Evolutionary conservation across 2,113 vertebrate genomes (phyloP).

Genomic region (Fulica atra): DNA sequence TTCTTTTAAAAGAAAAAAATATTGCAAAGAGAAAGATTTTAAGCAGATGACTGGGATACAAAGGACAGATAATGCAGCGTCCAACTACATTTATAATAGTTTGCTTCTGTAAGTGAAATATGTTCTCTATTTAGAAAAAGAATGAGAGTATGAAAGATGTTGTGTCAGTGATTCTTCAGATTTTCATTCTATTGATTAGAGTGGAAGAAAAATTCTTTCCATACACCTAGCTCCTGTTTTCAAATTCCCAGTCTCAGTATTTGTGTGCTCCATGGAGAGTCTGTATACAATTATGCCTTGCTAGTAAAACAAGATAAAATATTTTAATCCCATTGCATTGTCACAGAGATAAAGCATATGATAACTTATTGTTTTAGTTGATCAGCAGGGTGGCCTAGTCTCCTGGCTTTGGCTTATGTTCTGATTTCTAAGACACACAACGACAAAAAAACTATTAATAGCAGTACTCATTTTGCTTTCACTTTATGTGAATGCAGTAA

Average conservation of each 20-base stretch:
- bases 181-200: constrained; percentile 1
- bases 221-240: neutral
- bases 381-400: constrained; percentile 54
- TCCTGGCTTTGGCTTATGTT: constrained; percentile 43
- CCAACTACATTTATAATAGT: neutral
- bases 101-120: neutral
- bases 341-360: constrained; percentile 17
- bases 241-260: neutral
- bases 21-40: neutral
- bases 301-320: constrained; percentile 53
- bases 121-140: neutral
- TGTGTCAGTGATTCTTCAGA: neutral
- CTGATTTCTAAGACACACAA: constrained; percentile 48
- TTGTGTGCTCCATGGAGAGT: neutral
- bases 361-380: constrained; percentile 54
- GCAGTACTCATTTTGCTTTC: neutral
- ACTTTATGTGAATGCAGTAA: constrained; percentile 9
- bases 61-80: constrained; percentile 8
- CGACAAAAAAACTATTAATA: constrained; percentile 6
- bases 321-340: constrained; percentile 47
- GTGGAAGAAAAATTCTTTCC: neutral
- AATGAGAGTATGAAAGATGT: neutral
- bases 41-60: neutral
- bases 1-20: neutral
- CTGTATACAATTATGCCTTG: constrained; percentile 22